phyloP scores from a whole-genome alignment of 2,113 vertebrate species.

The Prunella himalayana region DNA sequence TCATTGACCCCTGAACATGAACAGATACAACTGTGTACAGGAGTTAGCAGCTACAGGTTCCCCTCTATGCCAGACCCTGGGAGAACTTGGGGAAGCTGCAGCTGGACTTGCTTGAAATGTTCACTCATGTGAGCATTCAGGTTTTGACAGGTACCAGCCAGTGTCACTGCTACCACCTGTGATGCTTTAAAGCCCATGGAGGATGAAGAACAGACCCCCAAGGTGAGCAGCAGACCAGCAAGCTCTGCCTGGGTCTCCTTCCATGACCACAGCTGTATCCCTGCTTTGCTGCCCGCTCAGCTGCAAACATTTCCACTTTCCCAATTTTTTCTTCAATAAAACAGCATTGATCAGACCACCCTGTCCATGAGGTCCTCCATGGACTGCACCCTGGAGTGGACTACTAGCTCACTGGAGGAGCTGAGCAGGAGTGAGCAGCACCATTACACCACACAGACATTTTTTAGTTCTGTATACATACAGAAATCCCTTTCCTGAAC shows the following conservation, averaged over 20 bases:
- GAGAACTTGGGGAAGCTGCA: neutral
- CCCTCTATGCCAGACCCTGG: neutral
- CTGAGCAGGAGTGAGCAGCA: accelerated
- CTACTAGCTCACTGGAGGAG: neutral
- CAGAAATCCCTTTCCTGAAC: neutral
- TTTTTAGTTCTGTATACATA: neutral
- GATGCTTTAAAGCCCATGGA: neutral
- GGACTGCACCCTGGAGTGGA: accelerated
- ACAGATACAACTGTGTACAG: neutral
- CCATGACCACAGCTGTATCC: neutral
- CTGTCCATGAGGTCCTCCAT: accelerated
- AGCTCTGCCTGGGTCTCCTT: neutral
- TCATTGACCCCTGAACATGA: neutral
- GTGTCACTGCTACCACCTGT: neutral
- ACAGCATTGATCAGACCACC: accelerated
- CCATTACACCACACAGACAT: neutral
- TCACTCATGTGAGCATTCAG: accelerated
- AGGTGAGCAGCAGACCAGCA: neutral
- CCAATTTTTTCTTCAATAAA: neutral
- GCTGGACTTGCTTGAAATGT: neutral
- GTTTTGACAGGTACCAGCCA: neutral
- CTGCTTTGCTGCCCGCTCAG: neutral
- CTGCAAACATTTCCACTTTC: neutral
- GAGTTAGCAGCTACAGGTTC: neutral
- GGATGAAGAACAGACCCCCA: neutral